These are phyloP conservation scores for Hypsibius dujardini DNA, from an alignment of 1,140 invertebrate genomes.

Conservation along the genomic window DNA sequence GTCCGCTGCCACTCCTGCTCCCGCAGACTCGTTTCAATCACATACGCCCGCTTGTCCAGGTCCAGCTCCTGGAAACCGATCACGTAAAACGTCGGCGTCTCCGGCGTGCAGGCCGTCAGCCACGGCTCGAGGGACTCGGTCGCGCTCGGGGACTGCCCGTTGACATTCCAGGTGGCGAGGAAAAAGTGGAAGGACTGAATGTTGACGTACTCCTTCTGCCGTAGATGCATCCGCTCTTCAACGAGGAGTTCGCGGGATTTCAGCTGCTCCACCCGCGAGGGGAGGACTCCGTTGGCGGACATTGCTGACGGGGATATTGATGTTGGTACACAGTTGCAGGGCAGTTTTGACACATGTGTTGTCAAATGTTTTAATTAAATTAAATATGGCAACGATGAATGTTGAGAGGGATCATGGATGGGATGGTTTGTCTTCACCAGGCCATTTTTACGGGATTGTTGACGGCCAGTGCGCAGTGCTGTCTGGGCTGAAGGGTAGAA, in stretches of 20 bases:
- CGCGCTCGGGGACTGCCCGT: conserved; percentile 57
- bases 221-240: conserved; percentile 4
- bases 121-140: conserved; percentile 53
- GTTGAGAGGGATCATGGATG: too few species aligned
- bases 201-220: not conserved
- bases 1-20: conserved; percentile 74
- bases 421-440: too few species aligned
- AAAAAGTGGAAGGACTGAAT: conserved; percentile 39
- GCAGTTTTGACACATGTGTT: too few species aligned
- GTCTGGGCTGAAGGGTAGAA: too few species aligned
- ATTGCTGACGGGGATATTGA: too few species aligned
- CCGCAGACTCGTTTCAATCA: conserved; percentile 71
- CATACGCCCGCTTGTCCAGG: conserved; percentile 78
- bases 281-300: too few species aligned
- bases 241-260: not conserved
- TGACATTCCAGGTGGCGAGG: conserved; percentile 90
- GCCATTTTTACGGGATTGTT: too few species aligned
- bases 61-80: conserved; percentile 92
- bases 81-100: conserved; percentile 81
- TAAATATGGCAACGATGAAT: too few species aligned
- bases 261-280: not conserved
- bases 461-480: too few species aligned
- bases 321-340: too few species aligned
- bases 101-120: conserved; percentile 55
- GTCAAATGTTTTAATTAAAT: too few species aligned